phyloP scores from a whole-genome alignment of 2,113 vertebrate species.

The Craseonycteris thonglongyai region DNA sequence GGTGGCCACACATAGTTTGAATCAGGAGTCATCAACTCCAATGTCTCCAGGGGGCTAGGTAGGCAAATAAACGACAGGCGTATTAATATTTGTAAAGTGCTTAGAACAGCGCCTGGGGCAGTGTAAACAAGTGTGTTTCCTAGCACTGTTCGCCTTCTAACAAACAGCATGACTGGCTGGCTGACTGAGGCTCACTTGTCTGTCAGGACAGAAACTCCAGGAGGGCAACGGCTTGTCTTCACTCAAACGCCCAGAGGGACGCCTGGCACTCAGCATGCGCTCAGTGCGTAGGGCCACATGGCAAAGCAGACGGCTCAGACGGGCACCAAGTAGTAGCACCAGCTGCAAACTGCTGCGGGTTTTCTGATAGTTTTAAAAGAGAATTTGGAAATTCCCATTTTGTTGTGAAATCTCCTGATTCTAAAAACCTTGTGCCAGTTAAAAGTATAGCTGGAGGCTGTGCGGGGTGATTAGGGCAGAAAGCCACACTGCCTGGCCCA shows the following conservation, averaged over 20 bases:
- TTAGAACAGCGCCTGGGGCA: not conserved
- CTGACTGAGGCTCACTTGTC: fast-evolving
- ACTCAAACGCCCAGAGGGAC: fast-evolving
- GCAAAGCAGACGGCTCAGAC: fast-evolving
- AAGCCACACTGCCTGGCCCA: fast-evolving
- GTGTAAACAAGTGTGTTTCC: not conserved
- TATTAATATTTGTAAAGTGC: not conserved
- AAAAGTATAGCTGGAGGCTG: not conserved
- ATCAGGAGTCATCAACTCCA: not conserved
- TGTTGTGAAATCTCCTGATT: not conserved
- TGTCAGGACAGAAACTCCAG: fast-evolving
- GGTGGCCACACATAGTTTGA: not conserved
- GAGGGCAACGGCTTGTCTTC: not conserved
- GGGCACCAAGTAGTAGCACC: fast-evolving
- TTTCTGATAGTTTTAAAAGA: not conserved
- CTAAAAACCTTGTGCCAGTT: not conserved
- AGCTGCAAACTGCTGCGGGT: not conserved
- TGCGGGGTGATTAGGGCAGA: not conserved
- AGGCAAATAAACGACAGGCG: not conserved
- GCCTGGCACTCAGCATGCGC: not conserved
- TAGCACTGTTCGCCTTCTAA: fast-evolving
- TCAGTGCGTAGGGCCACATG: fast-evolving
- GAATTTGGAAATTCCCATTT: not conserved
- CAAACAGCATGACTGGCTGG: fast-evolving
- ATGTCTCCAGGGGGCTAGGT: not conserved